Evolutionary conservation across 92 coral and sea anemone genomes (phyloP), one percentile per base, ranked within the genome.

Genomic region (Parazoanthus darwini): DNA sequence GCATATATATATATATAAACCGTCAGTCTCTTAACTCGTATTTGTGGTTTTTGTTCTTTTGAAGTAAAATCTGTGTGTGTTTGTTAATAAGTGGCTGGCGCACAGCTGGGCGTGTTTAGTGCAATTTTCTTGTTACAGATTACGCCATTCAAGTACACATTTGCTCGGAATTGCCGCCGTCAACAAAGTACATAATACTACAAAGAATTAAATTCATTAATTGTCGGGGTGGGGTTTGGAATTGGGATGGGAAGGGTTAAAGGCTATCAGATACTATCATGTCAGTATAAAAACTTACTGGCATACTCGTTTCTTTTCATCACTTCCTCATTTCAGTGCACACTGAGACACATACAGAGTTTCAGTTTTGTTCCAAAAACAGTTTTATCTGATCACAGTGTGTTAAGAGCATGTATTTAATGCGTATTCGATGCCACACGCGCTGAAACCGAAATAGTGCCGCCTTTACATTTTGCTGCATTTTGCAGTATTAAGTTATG

Each of bases 271-370:
- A 29, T 68, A 82, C 65, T 42, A 14, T 38, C 20, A 15, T 43
- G 42, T 68, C 51, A 84, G 20, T 82, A 38, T 14, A 65, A 65
- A 10, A 38, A n/a, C 77, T 59, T 36, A 38, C 50, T 20, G 43
- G 29, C 38, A 38, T 22, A 82, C 87, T 83, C 87, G 77, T 26
- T 48, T 84, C 87, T 48, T 73, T 78, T 84, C 68, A 84, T 84
- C 87, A 84, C 87, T 84, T 84, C 87, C 87, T 84, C 67, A 33
- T 84, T 74, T 80, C 29, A 80, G 77, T 15, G 42, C 43, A 80
- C 70, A 63, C n/a, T n/a, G n/a, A n/a, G 15, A 63, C 26, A 43
- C 71, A 59, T 58, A 71, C 58, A 58, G 7, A 33, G 15, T 80
- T 67, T 67, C 36, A 70, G 20, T 66, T 56, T 6, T 38, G 58